Evolutionary conservation across 2,888 invertebrate species (phyloP), one percentile per base, ranked within the genome.

Genomic region (Hypolimnas misippus): DNA sequence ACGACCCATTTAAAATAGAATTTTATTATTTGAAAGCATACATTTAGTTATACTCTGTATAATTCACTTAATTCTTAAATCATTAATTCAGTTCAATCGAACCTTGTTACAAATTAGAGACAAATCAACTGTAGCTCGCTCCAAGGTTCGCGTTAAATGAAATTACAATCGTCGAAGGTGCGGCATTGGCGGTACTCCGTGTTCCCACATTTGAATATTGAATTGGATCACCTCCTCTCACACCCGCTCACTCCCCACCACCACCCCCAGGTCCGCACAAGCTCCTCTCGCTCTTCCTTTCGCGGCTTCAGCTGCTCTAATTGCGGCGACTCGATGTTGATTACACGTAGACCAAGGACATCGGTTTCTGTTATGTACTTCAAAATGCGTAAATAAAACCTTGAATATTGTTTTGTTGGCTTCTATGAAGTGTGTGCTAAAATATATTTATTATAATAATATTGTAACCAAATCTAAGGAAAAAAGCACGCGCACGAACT

Each of bases 251-350:
- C 17, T 10, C 8, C 8, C 19, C 3, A 3, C 17, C 42, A 8
- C 10, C 19, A 8, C 17, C 7, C 8, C n/a, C 21, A 3, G 10
- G 3, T n/a, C 21, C 21, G 12, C 19, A n/a, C 55, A 3, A 56
- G 31, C 50, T 7, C 57, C 16, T 7, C 38, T 35, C 8, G 2
- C 33, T 57, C 49, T 16, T 14, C 35, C 19, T 35, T 16, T 14
- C 10, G 21, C 49, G 33, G 49, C 44, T 19, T 19, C 6, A 21
- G 44, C 44, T 44, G 44, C 49, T 38, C 49, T 50, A 49, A 49
- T 57, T 57, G 57, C 57, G 49, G 57, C 49, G 35, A 38, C 49
- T 35, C 33, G 53, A 53, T 53, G 56, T 33, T 35, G 21, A 35
- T 25, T 50, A 57, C 49, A 16, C n/a, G 29, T 33, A 25, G 21